Conservation (phyloP, 2,113 vertebrate species). For the Panthera leo region DNA sequence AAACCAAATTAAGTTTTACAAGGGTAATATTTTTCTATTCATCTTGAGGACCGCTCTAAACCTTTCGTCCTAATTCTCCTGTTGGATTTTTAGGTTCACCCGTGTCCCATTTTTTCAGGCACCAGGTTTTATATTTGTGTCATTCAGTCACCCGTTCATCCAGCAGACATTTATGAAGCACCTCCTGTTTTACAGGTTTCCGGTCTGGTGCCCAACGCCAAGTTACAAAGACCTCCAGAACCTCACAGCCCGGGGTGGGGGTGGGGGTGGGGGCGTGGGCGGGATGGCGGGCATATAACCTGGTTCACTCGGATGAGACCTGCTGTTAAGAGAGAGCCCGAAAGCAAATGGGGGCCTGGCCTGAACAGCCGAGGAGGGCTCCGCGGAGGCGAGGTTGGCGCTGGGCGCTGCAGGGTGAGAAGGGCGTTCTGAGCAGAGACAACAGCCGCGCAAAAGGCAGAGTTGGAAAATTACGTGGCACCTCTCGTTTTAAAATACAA, state of each 20-base stretch:
- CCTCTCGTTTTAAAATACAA: not conserved
- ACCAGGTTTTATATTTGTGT: not conserved
- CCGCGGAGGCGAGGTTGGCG: accelerated
- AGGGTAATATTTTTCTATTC: not conserved
- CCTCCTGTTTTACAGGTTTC: not conserved
- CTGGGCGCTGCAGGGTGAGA: not conserved
- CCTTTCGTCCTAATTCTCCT: not conserved
- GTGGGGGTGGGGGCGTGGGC: accelerated
- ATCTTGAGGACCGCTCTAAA: not conserved
- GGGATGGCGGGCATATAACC: not conserved
- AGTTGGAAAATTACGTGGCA: accelerated
- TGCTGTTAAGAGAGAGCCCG: not conserved
- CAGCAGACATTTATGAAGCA: not conserved
- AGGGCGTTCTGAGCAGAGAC: not conserved
- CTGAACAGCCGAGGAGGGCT: not conserved
- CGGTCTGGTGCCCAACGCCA: accelerated
- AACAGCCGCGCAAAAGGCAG: not conserved
- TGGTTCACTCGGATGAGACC: not conserved
- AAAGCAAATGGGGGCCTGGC: not conserved
- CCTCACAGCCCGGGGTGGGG: not conserved
- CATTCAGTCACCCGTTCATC: not conserved
- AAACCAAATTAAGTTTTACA: not conserved
- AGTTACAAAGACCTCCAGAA: not conserved
- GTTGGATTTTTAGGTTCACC: not conserved
- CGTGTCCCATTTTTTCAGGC: not conserved